phyloP scores from a whole-genome alignment of 2,797 vertebrate genomes.

The Glyptemys insculpta region DNA sequence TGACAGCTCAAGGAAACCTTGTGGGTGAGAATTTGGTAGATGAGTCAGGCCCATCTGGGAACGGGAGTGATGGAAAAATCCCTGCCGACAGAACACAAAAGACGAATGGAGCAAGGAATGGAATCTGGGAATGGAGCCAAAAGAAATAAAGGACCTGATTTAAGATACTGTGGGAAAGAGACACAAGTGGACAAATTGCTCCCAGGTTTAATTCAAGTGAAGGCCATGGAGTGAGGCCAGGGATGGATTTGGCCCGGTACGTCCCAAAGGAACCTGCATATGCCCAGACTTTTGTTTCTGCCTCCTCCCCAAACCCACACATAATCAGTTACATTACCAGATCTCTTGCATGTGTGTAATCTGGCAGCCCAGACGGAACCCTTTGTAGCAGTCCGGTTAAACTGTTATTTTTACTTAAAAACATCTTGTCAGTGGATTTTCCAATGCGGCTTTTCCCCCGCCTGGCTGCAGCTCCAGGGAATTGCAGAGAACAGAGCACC shows the following conservation, averaged over 20 bases:
- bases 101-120: slow-evolving; percentile 43
- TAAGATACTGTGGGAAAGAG: slow-evolving; percentile 58
- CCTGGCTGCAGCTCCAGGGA: neutral
- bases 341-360: neutral
- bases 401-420: neutral
- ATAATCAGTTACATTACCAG: neutral
- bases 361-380: neutral
- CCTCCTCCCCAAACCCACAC: neutral
- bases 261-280: neutral
- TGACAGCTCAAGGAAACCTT: neutral
- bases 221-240: neutral
- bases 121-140: slow-evolving; percentile 35
- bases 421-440: neutral
- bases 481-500: neutral
- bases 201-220: neutral
- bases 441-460: neutral
- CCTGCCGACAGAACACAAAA: slow-evolving; percentile 27
- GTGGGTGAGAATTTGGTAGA: slow-evolving; percentile 47
- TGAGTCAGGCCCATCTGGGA: slow-evolving; percentile 74
- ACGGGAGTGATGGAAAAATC: slow-evolving; percentile 68
- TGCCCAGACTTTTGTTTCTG: neutral
- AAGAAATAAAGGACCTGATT: slow-evolving; percentile 18
- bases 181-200: neutral
- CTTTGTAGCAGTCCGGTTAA: neutral
- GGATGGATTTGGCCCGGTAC: neutral